Conservation (phyloP, 2,888 invertebrate species). For the Amiota mariae region DNA sequence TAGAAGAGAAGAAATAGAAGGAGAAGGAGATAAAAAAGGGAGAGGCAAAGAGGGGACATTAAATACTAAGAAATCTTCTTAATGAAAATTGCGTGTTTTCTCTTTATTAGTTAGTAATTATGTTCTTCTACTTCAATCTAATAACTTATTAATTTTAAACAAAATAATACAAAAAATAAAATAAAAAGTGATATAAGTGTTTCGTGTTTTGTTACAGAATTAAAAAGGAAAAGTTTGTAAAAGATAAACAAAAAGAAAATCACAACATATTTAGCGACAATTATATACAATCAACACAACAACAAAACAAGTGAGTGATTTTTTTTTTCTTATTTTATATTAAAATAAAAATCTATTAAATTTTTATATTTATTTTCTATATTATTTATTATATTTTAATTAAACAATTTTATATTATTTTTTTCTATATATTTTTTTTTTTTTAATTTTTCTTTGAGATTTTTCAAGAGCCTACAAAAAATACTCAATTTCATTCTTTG, state of each 20-base stretch:
- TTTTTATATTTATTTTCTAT: not conserved
- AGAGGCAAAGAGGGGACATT: too few relatives aligned
- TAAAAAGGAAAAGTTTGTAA: slow-evolving; percentile 3
- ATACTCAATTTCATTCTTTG: too few relatives aligned
- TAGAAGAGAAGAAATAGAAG: too few relatives aligned
- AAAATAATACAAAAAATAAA: not conserved
- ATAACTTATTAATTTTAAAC: not conserved
- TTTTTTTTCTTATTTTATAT: not conserved
- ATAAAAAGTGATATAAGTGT: not conserved
- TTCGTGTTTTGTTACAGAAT: too few relatives aligned
- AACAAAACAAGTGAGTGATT: slow-evolving; percentile 13
- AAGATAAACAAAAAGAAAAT: slow-evolving; percentile 4
- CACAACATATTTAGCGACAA: not conserved
- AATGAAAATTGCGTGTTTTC: too few relatives aligned
- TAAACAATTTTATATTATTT: not conserved
- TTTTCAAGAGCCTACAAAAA: not conserved
- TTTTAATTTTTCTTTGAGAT: not conserved
- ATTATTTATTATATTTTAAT: slow-evolving; percentile 1
- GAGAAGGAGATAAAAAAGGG: too few relatives aligned
- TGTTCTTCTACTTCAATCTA: too few relatives aligned
- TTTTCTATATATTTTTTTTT: not conserved
- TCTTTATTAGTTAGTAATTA: too few relatives aligned
- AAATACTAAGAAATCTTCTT: too few relatives aligned
- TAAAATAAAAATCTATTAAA: too few relatives aligned
- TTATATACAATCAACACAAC: not conserved